Evolutionary conservation across 2,888 invertebrate species (phyloP), one percentile per base, ranked within the genome.

Genomic region (Phasia obesa): DNA sequence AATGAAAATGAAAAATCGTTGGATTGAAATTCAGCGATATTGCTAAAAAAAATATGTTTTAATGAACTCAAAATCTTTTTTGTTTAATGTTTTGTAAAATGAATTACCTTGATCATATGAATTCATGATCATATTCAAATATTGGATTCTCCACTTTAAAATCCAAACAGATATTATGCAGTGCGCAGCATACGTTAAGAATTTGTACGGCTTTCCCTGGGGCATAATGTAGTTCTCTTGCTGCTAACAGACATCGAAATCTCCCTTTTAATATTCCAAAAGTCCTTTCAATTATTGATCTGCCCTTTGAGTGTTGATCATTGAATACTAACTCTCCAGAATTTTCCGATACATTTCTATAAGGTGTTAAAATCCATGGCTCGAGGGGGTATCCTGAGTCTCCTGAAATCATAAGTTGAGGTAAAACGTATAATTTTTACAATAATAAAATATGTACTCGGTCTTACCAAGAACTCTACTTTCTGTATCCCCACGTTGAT

Each of bases 91-190:
- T 35, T 35, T 35, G 5, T 35, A 11, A 35, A 35, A 35, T 35
- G 11, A 35, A 35, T 35, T 35, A 35, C 2, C 11, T 9, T 11
- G 35, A 9, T 35, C 4, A 4, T 27, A 4, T 27, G 3, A 27
- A 27, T 4, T 35, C 11, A 35, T 35, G 3, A 35, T 35, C 11
- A 11, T 35, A 35, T 35, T 9, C 35, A 35, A 35, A 35, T 35
- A 2, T 35, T 59, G 59, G 21, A 38, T 13, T 59, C n/a, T 38
- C 38, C 3, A 70, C 31, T 2, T 59, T 59, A 49, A 49, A 71
- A n/a, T 55, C 6, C 17, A 49, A 49, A 71, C 80, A 80, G 4
- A 76, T 69, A 47, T 76, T 81, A 17, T 77, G 71, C 11, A 47
- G 76, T 81, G 13, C 71, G 71, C 11, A 64, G 17, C 35, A 60